phyloP scores from a whole-genome alignment of 2,797 vertebrate species.

The Gephyroberyx darwinii region DNA sequence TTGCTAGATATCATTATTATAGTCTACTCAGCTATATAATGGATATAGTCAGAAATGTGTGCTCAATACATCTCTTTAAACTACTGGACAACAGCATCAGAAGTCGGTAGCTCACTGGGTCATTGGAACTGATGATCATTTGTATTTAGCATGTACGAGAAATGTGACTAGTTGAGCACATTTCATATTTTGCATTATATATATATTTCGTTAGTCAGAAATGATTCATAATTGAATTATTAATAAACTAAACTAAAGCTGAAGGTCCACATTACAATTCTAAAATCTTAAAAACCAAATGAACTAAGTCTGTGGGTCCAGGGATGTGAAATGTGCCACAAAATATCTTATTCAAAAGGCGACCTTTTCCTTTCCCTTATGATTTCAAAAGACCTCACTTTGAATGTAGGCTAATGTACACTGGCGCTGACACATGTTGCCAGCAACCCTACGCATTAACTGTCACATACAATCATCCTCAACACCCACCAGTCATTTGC shows the following conservation, averaged over 20 bases:
- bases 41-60: not conserved
- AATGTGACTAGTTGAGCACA: not conserved
- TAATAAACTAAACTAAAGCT: constrained; percentile 18
- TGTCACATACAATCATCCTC: constrained; percentile 76
- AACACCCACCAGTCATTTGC: constrained; percentile 76
- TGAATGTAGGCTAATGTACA: constrained; percentile 77
- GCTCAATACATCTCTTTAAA: not conserved
- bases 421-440: constrained; percentile 79
- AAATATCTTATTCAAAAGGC: constrained; percentile 65
- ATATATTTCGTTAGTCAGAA: not conserved
- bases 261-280: constrained; percentile 37
- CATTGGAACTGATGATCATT: not conserved
- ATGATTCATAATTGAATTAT: constrained; percentile 4
- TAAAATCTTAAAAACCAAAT: constrained; percentile 34
- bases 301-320: constrained; percentile 4
- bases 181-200: not conserved
- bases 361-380: constrained; percentile 67
- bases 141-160: not conserved
- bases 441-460: constrained; percentile 75
- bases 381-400: constrained; percentile 66
- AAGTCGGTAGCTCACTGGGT: too few species aligned
- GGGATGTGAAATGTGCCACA: constrained; percentile 52
- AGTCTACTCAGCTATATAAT: not conserved
- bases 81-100: constrained; percentile 1
- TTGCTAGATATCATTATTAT: too few species aligned